These are phyloP conservation scores for Meiosimyza platycephala DNA, from an alignment of 2,888 invertebrate species.

Conservation along the genomic window DNA sequence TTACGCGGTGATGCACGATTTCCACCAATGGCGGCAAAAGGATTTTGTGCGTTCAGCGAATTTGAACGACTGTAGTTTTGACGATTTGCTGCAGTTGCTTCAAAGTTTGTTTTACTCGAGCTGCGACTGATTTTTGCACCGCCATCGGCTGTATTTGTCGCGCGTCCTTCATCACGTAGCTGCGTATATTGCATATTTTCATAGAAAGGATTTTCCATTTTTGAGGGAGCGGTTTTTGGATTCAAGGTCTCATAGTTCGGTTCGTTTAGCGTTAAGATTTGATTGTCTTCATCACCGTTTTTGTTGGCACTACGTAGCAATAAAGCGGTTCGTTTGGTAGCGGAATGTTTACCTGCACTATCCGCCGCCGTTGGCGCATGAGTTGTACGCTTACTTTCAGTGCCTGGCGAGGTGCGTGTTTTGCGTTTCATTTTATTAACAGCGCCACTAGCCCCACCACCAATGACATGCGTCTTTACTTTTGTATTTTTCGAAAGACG, in stretches of 20 bases:
- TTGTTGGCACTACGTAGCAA: constrained; percentile 54
- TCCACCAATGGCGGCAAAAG: constrained; percentile 51
- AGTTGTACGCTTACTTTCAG: constrained; percentile 40
- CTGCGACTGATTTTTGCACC: constrained; percentile 57
- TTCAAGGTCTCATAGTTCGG: constrained; percentile 67
- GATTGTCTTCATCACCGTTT: constrained; percentile 61
- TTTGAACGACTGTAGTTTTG: constrained; percentile 61
- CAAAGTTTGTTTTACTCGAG: constrained; percentile 56
- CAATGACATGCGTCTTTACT: constrained; percentile 64
- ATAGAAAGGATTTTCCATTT: constrained; percentile 52
- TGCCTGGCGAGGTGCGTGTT: constrained; percentile 46
- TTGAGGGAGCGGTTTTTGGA: constrained; percentile 51
- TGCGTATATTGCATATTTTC: constrained; percentile 50
- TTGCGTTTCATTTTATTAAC: constrained; percentile 57
- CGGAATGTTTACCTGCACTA: constrained; percentile 46
- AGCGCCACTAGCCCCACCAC: constrained; percentile 55
- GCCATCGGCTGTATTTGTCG: constrained; percentile 29
- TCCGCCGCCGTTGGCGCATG: constrained; percentile 39
- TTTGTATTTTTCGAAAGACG: constrained; percentile 71
- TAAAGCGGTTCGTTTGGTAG: constrained; percentile 61
- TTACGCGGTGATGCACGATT: constrained; percentile 55
- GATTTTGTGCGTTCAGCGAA: constrained; percentile 59
- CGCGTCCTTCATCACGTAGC: constrained; percentile 39
- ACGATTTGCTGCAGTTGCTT: constrained; percentile 39
- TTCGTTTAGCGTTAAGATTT: constrained; percentile 62